Evolutionary conservation across 1,140 invertebrate genomes (phyloP).

Genomic region (Sarcophaga peregrina): DNA sequence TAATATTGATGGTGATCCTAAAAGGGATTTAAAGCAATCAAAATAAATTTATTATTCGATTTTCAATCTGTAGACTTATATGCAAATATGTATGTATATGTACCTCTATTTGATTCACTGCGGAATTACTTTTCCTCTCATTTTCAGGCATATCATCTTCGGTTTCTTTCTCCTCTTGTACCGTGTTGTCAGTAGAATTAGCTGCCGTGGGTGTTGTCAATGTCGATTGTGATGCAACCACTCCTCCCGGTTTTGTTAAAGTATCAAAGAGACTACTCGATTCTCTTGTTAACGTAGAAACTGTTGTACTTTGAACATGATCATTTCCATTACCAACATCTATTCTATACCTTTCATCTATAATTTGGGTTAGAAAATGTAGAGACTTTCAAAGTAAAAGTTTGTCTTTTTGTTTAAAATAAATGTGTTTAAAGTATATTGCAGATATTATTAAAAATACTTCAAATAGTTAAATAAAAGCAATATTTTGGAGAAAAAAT

Average conservation of each 20-base stretch:
- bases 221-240: background rate
- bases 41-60: no score
- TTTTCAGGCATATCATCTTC: conserved; percentile 46
- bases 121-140: conserved; percentile 49
- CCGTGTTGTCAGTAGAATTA: background rate
- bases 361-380: background rate
- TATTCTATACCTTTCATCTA: conserved; percentile 26
- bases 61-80: no score
- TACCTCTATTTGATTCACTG: conserved; percentile 44
- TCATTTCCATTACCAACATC: conserved; percentile 56
- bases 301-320: conserved; percentile 47
- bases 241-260: background rate
- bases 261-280: background rate
- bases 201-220: conserved; percentile 41
- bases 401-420: background rate
- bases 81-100: no score
- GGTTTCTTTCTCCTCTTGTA: conserved; percentile 43
- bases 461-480: no score
- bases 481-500: no score
- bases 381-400: background rate
- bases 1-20: conserved; percentile 83
- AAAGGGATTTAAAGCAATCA: no score
- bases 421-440: background rate
- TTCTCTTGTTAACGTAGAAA: conserved; percentile 31
- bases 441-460: no score